phyloP scores from a whole-genome alignment of 1,140 invertebrate species.

The Drosophila oshimai region DNA sequence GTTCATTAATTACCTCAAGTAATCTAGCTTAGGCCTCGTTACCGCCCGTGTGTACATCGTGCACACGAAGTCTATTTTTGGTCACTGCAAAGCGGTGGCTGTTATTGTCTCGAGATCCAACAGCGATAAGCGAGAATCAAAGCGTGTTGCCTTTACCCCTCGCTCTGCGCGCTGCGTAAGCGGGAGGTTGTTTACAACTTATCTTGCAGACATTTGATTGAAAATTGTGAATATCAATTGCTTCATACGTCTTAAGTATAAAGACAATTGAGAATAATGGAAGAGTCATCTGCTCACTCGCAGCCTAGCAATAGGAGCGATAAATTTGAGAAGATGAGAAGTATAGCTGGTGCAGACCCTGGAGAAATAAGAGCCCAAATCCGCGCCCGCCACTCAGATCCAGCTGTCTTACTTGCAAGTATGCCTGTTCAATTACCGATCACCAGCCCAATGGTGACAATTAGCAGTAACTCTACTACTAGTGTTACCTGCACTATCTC shows the following conservation, averaged over 20 bases:
- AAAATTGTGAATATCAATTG: background rate
- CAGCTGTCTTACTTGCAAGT: no score
- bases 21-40: background rate
- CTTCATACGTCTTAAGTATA: background rate
- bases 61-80: background rate
- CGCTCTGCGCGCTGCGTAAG: background rate
- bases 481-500: no score
- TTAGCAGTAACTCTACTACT: no score
- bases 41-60: background rate
- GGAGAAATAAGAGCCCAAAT: background rate
- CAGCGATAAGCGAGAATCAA: background rate
- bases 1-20: background rate
- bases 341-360: background rate
- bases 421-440: no score
- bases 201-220: background rate
- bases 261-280: background rate
- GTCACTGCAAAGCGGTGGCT: background rate
- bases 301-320: background rate
- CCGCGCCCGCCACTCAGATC: background rate
- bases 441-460: no score
- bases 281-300: background rate
- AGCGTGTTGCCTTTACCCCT: background rate
- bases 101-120: background rate
- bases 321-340: background rate
- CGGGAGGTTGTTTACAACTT: background rate